A percentile compares a stretch with the other conserved stretches of the same genome.
phyloP scores from a whole-genome alignment of 2,113 vertebrate genomes.

The Egretta garzetta region DNA sequence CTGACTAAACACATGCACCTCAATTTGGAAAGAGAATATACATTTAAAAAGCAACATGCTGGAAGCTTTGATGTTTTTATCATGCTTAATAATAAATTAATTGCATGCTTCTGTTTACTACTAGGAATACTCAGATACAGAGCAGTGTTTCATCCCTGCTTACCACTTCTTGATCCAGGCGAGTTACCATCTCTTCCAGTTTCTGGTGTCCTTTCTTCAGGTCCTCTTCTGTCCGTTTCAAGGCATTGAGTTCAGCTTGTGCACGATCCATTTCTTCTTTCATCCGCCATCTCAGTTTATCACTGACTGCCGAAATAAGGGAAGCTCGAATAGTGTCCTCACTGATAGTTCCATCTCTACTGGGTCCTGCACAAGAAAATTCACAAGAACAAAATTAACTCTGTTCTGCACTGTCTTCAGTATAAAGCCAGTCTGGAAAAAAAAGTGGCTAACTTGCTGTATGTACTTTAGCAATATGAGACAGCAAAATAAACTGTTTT shows the following conservation, averaged over 20 bases:
- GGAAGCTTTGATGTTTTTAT: neutral
- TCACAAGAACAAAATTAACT: neutral
- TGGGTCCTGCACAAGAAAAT: slow-evolving; percentile 79
- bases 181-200: slow-evolving; percentile 95
- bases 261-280: slow-evolving; percentile 99
- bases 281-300: slow-evolving; percentile 98
- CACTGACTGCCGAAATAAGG: slow-evolving; percentile 95
- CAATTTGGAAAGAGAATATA: neutral
- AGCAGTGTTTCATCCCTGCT: slow-evolving; percentile 48
- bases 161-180: slow-evolving; percentile 97
- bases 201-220: slow-evolving; percentile 98
- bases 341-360: slow-evolving; percentile 92
- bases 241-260: slow-evolving; percentile 94
- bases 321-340: slow-evolving; percentile 98
- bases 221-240: slow-evolving; percentile 96
- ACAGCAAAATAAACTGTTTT: neutral
- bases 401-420: neutral
- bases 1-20: neutral
- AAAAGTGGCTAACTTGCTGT: neutral
- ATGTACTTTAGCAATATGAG: neutral
- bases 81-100: neutral
- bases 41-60: neutral
- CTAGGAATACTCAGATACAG: neutral
- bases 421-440: neutral
- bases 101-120: neutral